These are phyloP conservation scores for Drosophila lutescens DNA, from an alignment of 2,888 invertebrate species.

Conservation along the genomic window DNA sequence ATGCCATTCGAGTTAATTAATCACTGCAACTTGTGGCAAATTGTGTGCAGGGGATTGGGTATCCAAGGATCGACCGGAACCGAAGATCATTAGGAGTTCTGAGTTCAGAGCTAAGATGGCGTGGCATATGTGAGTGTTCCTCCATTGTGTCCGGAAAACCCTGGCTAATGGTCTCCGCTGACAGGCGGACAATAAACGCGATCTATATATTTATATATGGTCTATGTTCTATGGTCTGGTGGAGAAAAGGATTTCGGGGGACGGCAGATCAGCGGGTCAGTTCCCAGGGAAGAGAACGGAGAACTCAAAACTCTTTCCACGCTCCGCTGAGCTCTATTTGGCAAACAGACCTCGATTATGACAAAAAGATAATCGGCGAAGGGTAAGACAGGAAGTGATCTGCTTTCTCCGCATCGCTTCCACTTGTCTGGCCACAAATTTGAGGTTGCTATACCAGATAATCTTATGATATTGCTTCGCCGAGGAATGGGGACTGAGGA, in stretches of 20 bases:
- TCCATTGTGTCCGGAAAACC: conserved; percentile 45
- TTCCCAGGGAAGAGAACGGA: conserved; percentile 19
- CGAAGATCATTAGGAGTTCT: conserved; percentile 68
- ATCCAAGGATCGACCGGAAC: conserved; percentile 65
- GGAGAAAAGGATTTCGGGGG: conserved; percentile 1
- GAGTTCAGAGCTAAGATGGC: conserved; percentile 16
- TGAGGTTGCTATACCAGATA: conserved; percentile 55
- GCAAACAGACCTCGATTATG: conserved; percentile 60
- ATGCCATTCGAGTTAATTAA: conserved; percentile 61
- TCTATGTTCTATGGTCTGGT: neutral
- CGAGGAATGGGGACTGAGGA: too few relatives aligned
- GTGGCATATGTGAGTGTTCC: conserved; percentile 49
- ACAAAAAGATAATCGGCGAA: conserved; percentile 47
- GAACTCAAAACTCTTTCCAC: conserved; percentile 66
- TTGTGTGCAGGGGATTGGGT: conserved; percentile 42
- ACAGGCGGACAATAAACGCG: conserved; percentile 47
- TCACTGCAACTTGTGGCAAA: conserved; percentile 66
- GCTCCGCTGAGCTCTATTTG: conserved; percentile 64
- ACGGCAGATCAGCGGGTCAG: neutral
- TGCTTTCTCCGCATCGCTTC: conserved; percentile 45
- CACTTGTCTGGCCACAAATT: conserved; percentile 75
- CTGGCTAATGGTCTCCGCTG: conserved; percentile 58
- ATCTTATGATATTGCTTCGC: conserved; percentile 62
- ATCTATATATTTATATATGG: conserved; percentile 1
- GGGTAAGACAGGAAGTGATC: conserved; percentile 42